Evolutionary conservation across 2,797 vertebrate species (phyloP), one percentile per base, ranked within the genome.

Genomic region (Poecilia wingei): DNA sequence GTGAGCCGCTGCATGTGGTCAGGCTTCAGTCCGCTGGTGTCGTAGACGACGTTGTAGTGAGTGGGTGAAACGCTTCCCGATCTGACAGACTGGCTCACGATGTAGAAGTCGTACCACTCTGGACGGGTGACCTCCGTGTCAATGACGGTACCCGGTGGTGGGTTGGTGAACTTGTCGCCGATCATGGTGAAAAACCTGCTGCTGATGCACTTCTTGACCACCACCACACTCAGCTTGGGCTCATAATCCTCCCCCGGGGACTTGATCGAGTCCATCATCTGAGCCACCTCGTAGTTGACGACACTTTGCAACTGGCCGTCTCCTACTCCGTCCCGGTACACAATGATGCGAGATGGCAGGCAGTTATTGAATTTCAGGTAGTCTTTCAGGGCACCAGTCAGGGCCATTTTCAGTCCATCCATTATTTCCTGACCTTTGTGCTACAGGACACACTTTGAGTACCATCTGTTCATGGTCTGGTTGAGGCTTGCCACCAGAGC

Each of bases 1-100:
- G 98, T 99, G 0, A 99, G 93, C 77, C 98, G 93, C 91, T 99
- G 98, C 89, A 99, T 93, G n/a, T 99, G 95, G 90, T 99, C 98
- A 0, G 98, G 98, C 82, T 98, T 99, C 82, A 99, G 93, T 68
- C 96, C 96, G 0, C 97, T 98, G 72, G 81, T 98, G 94, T 99
- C 98, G 0, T 97, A 99, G 78, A 99, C 92, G 0, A 99, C 97
- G 0, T 99, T 99, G 89, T 99, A 99, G 73, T 99, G 98, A 0
- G 98, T 99, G 0, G 98, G 98, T 0, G 97, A 82, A 0, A 99
- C 97, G 0, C 97, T 97, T 22, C 98, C 98, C 0, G 31, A 77
- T 51, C 94, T 92, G 79, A 98, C 97, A 0, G 97, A 92, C 90
- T 99, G 98, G 86, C 98, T 99, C 79, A 99, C 94, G 1, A 99